These are phyloP conservation scores for Buathra laborator DNA, from an alignment of 2,888 invertebrate species.

Conservation along the genomic window DNA sequence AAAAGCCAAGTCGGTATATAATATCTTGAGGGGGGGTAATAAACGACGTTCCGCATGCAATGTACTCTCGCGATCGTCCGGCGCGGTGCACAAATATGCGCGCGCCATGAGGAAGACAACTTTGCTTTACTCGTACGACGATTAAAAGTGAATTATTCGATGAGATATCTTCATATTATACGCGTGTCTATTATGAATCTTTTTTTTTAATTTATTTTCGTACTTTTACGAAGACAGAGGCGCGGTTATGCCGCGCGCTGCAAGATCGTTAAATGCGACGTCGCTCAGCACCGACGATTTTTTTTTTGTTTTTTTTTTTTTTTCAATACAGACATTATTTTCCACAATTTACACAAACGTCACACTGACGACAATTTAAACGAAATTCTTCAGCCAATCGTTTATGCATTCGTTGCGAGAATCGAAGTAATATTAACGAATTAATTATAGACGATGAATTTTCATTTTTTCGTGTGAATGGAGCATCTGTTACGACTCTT, in stretches of 20 bases:
- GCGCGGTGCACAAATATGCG: constrained; percentile 4
- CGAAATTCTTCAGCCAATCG: background rate
- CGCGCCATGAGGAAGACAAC: constrained; percentile 21
- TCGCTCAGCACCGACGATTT: background rate
- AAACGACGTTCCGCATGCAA: constrained; percentile 31
- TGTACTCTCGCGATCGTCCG: background rate
- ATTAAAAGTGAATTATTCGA: constrained; percentile 51
- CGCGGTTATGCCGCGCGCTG: constrained; percentile 22
- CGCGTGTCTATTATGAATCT: constrained; percentile 10
- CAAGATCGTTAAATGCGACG: constrained; percentile 30
- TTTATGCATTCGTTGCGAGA: background rate
- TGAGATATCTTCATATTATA: constrained; percentile 31
- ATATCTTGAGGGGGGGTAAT: constrained; percentile 27
- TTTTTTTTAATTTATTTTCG: background rate
- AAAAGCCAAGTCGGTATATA: constrained; percentile 21
- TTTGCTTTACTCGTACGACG: constrained; percentile 25
- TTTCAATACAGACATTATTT: background rate
- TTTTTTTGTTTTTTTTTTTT: background rate
- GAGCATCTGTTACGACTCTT: background rate
- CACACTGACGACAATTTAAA: background rate
- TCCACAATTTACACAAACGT: constrained; percentile 14
- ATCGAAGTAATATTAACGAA: background rate
- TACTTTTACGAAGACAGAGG: background rate
- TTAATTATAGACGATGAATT: background rate
- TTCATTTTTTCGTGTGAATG: background rate